Conservation (phyloP, 1,140 invertebrate species). For the Chrysopa pallens region DNA sequence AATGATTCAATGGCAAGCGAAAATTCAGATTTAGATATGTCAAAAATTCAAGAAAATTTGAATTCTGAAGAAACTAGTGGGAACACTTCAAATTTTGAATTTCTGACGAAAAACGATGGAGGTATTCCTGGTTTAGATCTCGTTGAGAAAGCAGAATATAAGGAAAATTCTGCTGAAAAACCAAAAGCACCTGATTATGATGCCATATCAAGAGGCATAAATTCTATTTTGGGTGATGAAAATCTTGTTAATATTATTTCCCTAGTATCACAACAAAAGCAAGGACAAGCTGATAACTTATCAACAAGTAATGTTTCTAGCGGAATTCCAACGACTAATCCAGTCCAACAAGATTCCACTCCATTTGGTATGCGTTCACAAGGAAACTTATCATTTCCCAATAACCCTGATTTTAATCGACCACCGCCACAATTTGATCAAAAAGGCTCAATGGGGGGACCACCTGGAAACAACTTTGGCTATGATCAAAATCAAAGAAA, state of each 20-base stretch:
- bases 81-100: neutral
- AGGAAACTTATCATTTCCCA: neutral
- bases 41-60: constrained; percentile 1
- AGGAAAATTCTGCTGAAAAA: constrained; percentile 1
- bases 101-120: constrained; percentile 11
- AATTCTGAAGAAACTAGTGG: constrained; percentile 2
- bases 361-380: neutral
- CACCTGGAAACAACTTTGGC: too few species aligned
- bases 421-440: too few species aligned
- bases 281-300: too few species aligned
- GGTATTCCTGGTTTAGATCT: constrained; percentile 47
- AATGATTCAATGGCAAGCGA: neutral
- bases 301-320: too few species aligned
- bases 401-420: too few species aligned
- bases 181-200: constrained; percentile 26
- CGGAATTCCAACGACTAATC: too few species aligned
- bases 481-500: too few species aligned
- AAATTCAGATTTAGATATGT: neutral
- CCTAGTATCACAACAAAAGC: constrained; percentile 21
- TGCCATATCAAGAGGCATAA: constrained; percentile 35
- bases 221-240: constrained; percentile 36
- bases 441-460: too few species aligned
- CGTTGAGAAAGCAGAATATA: constrained; percentile 19
- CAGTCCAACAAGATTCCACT: too few species aligned
- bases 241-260: constrained; percentile 37